Percentiles rank a stretch among this genome's conserved stretches.
These are phyloP conservation scores for Phyllotreta cruciferae DNA, from an alignment of 2,888 invertebrate species.

Conservation along the genomic window DNA sequence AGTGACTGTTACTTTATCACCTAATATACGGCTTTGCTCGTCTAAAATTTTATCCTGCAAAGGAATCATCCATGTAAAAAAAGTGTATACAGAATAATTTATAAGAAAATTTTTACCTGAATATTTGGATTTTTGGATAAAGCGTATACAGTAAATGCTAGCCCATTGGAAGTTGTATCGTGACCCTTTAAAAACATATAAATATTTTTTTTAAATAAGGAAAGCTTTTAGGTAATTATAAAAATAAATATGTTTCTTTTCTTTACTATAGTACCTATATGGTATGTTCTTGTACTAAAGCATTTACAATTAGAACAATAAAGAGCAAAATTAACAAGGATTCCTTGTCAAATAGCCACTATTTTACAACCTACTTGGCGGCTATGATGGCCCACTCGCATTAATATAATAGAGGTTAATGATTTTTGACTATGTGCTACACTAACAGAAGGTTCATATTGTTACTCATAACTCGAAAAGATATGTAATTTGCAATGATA, in stretches of 20 bases:
- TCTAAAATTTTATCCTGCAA: constrained; percentile 35
- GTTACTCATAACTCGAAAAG: no score
- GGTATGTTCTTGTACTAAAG: no score
- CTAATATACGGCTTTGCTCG: constrained; percentile 41
- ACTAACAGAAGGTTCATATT: no score
- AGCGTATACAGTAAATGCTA: constrained; percentile 32
- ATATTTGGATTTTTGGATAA: constrained; percentile 33
- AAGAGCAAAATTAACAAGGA: no score
- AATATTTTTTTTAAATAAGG: not conserved
- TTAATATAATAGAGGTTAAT: not conserved
- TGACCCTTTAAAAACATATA: constrained; percentile 33
- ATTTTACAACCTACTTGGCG: not conserved
- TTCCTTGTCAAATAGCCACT: not conserved
- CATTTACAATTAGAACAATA: no score
- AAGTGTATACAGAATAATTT: not conserved
- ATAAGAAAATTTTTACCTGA: constrained; percentile 30
- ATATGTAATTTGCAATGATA: no score
- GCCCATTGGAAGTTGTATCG: constrained; percentile 35
- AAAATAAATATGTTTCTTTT: no score
- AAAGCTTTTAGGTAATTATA: no score
- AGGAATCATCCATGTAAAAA: not conserved
- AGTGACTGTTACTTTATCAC: constrained; percentile 20
- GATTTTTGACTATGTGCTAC: no score
- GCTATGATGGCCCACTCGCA: not conserved
- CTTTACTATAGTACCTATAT: no score